Percentiles rank a stretch among this genome's conserved stretches.
Conservation (phyloP, 2,888 invertebrate genomes). For the Spodoptera exigua region DNA sequence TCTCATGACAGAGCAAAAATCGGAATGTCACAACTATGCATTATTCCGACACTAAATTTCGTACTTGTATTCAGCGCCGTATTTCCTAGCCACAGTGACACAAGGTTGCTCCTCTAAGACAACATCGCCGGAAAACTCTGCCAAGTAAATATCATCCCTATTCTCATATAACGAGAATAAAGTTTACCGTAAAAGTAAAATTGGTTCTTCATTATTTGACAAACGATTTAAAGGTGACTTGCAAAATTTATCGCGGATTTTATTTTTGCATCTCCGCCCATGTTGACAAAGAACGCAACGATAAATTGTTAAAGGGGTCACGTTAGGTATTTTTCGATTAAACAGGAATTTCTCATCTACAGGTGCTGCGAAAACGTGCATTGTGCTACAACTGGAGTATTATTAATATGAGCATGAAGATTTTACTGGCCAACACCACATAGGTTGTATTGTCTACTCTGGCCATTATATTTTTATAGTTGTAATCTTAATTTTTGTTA, state of each 20-base stretch:
- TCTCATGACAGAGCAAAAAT: slow-evolving; percentile 60
- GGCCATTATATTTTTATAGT: too few species aligned
- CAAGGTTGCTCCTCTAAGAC: slow-evolving; percentile 62
- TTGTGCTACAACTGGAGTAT: slow-evolving; percentile 32
- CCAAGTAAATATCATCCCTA: slow-evolving; percentile 55
- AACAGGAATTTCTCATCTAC: slow-evolving; percentile 47
- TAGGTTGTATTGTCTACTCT: too few species aligned
- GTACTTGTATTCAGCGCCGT: slow-evolving; percentile 73
- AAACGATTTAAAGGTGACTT: slow-evolving; percentile 83
- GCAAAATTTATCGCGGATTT: slow-evolving; percentile 80
- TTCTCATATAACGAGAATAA: slow-evolving; percentile 33
- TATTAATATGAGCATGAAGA: slow-evolving; percentile 29
- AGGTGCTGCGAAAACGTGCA: slow-evolving; percentile 32
- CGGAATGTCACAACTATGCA: slow-evolving; percentile 62
- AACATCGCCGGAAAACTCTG: slow-evolving; percentile 28
- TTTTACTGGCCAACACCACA: slow-evolving; percentile 7
- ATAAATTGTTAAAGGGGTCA: slow-evolving; percentile 77
- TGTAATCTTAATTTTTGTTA: too few species aligned
- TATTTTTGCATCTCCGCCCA: slow-evolving; percentile 77
- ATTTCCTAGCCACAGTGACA: slow-evolving; percentile 76
- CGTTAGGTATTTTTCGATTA: slow-evolving; percentile 73
- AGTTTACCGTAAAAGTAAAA: slow-evolving; percentile 45
- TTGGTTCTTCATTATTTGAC: slow-evolving; percentile 76
- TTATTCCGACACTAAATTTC: slow-evolving; percentile 73
- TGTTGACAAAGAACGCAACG: slow-evolving; percentile 77